These are phyloP conservation scores for Leucozona laternaria DNA, from an alignment of 2,888 invertebrate species.

Conservation along the genomic window DNA sequence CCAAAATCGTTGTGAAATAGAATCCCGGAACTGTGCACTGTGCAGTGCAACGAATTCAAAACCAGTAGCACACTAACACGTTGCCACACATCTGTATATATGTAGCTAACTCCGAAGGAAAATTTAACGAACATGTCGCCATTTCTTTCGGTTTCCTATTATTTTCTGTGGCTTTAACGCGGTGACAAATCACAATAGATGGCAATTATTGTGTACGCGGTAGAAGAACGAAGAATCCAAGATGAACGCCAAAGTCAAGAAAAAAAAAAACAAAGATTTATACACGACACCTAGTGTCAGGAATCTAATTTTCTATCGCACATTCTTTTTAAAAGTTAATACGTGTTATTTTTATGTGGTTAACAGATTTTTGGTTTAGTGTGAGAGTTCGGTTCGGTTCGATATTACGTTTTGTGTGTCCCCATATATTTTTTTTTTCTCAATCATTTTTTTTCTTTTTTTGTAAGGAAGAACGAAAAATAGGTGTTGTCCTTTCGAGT, in stretches of 20 bases:
- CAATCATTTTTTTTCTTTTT: background rate
- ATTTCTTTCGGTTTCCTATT: slow-evolving; percentile 62
- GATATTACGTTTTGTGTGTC: slow-evolving; percentile 7
- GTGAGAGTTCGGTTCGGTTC: slow-evolving; percentile 21
- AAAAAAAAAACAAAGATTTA: slow-evolving; percentile 56
- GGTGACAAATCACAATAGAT: slow-evolving; percentile 74
- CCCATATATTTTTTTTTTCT: slow-evolving; percentile 15
- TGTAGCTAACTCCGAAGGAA: background rate
- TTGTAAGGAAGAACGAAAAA: background rate
- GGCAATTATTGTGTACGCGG: slow-evolving; percentile 72
- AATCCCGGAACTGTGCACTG: slow-evolving; percentile 36
- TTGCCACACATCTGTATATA: slow-evolving; percentile 1
- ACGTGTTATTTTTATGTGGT: slow-evolving; percentile 72
- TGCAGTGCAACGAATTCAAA: slow-evolving; percentile 39
- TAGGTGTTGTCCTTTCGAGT: slow-evolving; percentile 73
- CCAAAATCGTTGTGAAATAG: slow-evolving; percentile 41
- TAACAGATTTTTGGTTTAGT: slow-evolving; percentile 38
- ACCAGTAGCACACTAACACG: slow-evolving; percentile 17
- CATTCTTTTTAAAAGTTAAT: slow-evolving; percentile 75
- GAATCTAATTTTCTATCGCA: slow-evolving; percentile 75
- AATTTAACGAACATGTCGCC: slow-evolving; percentile 53
- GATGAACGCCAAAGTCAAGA: background rate
- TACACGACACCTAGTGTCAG: slow-evolving; percentile 75
- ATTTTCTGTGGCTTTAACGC: slow-evolving; percentile 63
- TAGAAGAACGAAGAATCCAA: background rate